phyloP scores from a whole-genome alignment of 2,797 vertebrate species.

The Dallia pectoralis region DNA sequence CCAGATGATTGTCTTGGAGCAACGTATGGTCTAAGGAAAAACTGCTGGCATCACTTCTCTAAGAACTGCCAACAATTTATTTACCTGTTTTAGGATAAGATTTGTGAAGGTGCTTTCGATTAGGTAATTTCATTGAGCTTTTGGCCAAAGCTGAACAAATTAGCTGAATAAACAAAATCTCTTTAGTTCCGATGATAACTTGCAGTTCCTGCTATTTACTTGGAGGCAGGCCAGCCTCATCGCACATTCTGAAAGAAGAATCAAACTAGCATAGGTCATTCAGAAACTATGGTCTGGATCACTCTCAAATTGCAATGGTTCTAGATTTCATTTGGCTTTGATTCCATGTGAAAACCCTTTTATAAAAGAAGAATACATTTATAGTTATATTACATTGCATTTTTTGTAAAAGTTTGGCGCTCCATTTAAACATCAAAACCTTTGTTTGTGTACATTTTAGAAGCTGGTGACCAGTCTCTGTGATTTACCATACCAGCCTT shows the following conservation, averaged over 20 bases:
- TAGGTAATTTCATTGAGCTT: constrained; percentile 26
- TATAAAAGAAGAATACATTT: too few relatives aligned
- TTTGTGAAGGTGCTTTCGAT: constrained; percentile 34
- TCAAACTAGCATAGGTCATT: constrained; percentile 25
- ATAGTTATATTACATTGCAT: too few relatives aligned
- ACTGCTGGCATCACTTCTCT: constrained; percentile 40
- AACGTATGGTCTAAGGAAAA: constrained; percentile 39
- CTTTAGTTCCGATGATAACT: constrained; percentile 50
- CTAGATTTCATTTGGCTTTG: too few relatives aligned
- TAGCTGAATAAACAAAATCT: constrained; percentile 56
- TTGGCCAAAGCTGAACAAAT: constrained; percentile 58
- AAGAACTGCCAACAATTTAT: constrained; percentile 44
- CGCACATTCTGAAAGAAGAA: constrained; percentile 47
- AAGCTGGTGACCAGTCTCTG: too few relatives aligned
- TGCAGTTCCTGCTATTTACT: constrained; percentile 54
- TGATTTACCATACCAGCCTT: too few relatives aligned
- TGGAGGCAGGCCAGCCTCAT: constrained; percentile 32
- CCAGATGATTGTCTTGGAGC: constrained; percentile 68
- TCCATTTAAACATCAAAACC: too few relatives aligned
- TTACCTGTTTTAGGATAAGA: constrained; percentile 31
- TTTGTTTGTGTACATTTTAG: too few relatives aligned
- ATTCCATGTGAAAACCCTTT: too few relatives aligned
- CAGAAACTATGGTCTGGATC: not conserved
- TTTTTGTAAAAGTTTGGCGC: too few relatives aligned
- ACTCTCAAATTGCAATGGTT: too few relatives aligned